A percentile compares a stretch with the other conserved stretches of the same genome.
Conservation (phyloP, 35 echinoderm and acorn worm species). For the Anneissia japonica region DNA sequence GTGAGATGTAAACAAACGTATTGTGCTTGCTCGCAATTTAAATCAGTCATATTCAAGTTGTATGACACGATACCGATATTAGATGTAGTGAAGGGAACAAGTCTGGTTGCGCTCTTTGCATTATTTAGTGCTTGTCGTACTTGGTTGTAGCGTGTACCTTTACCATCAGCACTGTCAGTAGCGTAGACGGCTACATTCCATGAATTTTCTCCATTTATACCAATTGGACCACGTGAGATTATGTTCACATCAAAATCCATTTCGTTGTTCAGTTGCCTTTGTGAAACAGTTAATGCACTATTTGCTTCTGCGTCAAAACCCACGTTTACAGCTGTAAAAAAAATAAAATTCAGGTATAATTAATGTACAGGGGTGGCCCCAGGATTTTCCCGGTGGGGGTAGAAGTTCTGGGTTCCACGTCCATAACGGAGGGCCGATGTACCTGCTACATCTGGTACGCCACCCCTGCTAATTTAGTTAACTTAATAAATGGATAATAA, state of each 20-base stretch:
- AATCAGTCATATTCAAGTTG: conserved; percentile 48
- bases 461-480: too few relatives aligned
- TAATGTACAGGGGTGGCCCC: too few relatives aligned
- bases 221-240: background rate
- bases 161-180: background rate
- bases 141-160: background rate
- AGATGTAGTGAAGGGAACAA: background rate
- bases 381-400: too few relatives aligned
- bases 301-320: background rate
- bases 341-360: too few relatives aligned
- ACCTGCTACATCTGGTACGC: too few relatives aligned
- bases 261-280: background rate
- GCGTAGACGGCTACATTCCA: background rate
- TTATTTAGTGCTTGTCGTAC: background rate
- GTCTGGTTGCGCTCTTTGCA: background rate
- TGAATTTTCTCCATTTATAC: background rate
- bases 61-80: background rate
- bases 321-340: background rate
- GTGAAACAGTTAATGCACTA: background rate
- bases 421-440: too few relatives aligned
- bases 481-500: too few relatives aligned
- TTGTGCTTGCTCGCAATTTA: conserved; percentile 48
- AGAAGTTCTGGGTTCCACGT: too few relatives aligned
- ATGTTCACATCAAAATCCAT: background rate
- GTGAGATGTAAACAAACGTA: conserved; percentile 64